phyloP scores from a whole-genome alignment of 2,888 invertebrate genomes.

The Escarpia spicata region DNA sequence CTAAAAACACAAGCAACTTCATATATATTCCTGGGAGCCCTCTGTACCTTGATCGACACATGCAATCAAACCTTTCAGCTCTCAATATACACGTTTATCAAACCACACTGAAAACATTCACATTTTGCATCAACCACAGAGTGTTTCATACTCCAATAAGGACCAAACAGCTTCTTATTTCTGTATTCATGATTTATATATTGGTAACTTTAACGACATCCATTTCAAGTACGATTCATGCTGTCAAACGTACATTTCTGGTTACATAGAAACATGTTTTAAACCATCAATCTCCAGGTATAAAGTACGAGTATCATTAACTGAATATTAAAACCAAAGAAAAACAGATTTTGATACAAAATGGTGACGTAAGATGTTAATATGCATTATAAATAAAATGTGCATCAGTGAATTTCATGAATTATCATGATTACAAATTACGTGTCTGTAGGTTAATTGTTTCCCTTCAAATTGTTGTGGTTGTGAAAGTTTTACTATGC shows the following conservation, averaged over 20 bases:
- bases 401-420: not conserved
- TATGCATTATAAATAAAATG: not conserved
- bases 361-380: not conserved
- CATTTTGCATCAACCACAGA: not conserved
- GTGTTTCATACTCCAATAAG: not conserved
- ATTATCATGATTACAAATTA: not conserved
- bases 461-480: too few relatives aligned
- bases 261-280: not conserved
- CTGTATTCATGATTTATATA: conserved; percentile 13
- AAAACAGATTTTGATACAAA: not conserved
- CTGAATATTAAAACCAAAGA: not conserved
- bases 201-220: not conserved
- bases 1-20: not conserved
- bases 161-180: not conserved
- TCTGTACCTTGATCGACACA: not conserved
- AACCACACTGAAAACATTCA: not conserved
- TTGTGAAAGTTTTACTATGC: too few relatives aligned
- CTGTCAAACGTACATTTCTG: conserved; percentile 20
- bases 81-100: not conserved
- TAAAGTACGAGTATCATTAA: not conserved
- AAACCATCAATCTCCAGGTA: not conserved
- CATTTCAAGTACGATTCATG: not conserved
- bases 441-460: too few relatives aligned
- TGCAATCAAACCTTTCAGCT: not conserved
- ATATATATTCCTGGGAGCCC: not conserved